Percentiles rank a stretch among this genome's conserved stretches.
phyloP scores from a whole-genome alignment of 2,888 invertebrate genomes.

The Epicampocera succincta region DNA sequence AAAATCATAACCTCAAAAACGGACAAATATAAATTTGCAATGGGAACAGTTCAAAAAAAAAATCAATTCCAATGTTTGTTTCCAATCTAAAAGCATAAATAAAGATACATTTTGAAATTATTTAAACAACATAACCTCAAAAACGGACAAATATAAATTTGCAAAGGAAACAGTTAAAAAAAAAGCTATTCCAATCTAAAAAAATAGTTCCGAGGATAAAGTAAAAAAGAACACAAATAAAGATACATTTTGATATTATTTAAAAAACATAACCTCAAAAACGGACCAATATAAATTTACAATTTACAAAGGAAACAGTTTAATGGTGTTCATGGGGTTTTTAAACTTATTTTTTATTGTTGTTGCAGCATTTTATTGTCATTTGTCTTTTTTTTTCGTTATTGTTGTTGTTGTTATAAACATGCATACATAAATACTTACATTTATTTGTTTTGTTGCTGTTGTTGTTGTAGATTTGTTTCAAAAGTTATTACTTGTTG shows the following conservation, averaged over 20 bases:
- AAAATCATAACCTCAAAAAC: background rate
- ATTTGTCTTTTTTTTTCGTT: conserved; percentile 22
- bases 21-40: background rate
- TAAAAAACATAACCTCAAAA: background rate
- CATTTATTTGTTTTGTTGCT: too few species aligned
- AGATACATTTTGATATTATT: too few species aligned
- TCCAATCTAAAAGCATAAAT: too few species aligned
- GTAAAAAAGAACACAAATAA: too few species aligned
- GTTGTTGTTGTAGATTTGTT: conserved; percentile 45
- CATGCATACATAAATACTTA: too few species aligned
- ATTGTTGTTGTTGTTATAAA: conserved; percentile 13
- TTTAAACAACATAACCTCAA: background rate
- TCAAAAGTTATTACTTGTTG: background rate
- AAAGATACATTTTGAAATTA: too few species aligned
- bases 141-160: background rate
- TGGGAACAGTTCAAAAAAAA: too few species aligned
- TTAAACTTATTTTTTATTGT: conserved; percentile 41
- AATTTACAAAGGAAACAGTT: conserved; percentile 38
- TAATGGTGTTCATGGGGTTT: conserved; percentile 24
- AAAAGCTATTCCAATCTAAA: too few species aligned
- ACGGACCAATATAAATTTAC: background rate
- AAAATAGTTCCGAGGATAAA: too few species aligned
- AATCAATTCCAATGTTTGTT: too few species aligned
- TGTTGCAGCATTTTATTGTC: conserved; percentile 10
- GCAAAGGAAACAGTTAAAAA: too few species aligned